Evolutionary conservation across 2,797 vertebrate species (phyloP).

Genomic region (Lithobates sylvaticus): DNA sequence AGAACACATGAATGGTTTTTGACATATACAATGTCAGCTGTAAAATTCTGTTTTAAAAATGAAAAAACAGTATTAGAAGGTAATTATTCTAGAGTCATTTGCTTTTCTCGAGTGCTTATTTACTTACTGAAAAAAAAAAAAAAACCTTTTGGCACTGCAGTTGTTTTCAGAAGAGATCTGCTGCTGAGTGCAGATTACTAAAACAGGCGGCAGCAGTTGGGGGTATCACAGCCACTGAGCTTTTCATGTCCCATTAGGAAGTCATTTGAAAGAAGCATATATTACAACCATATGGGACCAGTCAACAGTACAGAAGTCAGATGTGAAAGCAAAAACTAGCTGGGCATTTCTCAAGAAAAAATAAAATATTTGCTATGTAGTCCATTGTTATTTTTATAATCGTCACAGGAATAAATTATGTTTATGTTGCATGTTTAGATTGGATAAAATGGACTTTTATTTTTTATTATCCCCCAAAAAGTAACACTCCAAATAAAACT

Average conservation of each 20-base stretch:
- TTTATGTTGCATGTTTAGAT: no score
- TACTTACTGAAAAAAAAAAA: slow-evolving; percentile 6
- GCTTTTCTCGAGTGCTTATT: background rate
- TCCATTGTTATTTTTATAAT: background rate
- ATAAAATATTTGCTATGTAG: background rate
- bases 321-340: slow-evolving; percentile 60
- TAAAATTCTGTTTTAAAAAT: background rate
- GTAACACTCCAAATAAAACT: background rate
- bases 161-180: slow-evolving; percentile 23
- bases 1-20: no score
- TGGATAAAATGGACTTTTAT: no score
- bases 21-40: background rate
- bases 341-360: slow-evolving; percentile 24
- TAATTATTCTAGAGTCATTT: background rate
- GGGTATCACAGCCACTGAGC: slow-evolving; percentile 63
- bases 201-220: slow-evolving; percentile 46
- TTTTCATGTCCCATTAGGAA: slow-evolving; percentile 67
- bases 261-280: slow-evolving; percentile 52
- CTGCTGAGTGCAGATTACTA: slow-evolving; percentile 62
- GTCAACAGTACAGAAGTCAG: slow-evolving; percentile 64
- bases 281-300: slow-evolving; percentile 70
- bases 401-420: no score
- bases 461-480: background rate
- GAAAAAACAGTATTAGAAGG: background rate
- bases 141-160: background rate